Percentiles rank a stretch among this genome's conserved stretches.
These are phyloP conservation scores for Lycaena phlaeas DNA, from an alignment of 2,888 invertebrate species.

Conservation along the genomic window DNA sequence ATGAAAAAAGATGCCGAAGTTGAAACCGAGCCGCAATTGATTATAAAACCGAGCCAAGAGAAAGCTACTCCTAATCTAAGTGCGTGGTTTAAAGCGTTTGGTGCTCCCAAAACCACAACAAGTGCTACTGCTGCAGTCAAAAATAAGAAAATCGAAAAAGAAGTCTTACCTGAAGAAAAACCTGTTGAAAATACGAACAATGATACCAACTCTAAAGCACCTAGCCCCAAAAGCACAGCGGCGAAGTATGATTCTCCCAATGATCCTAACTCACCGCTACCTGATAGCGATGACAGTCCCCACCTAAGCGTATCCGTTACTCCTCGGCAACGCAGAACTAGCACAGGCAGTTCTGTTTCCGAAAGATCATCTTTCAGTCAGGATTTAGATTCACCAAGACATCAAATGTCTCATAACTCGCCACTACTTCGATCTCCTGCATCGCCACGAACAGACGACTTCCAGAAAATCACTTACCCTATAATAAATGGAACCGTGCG, in stretches of 20 bases:
- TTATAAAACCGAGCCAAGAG: slow-evolving; percentile 65
- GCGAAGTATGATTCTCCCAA: slow-evolving; percentile 52
- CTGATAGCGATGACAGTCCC: slow-evolving; percentile 60
- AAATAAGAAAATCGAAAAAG: slow-evolving; percentile 75
- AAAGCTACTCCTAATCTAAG: slow-evolving; percentile 89
- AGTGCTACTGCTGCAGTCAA: slow-evolving; percentile 55
- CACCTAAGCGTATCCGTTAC: slow-evolving; percentile 41
- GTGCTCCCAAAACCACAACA: slow-evolving; percentile 81
- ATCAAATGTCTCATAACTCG: slow-evolving; percentile 82
- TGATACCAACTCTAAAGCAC: slow-evolving; percentile 30
- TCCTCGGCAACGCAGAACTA: slow-evolving; percentile 78
- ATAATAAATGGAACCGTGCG: slow-evolving; percentile 87
- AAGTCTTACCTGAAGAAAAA: slow-evolving; percentile 60
- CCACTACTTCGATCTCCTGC: slow-evolving; percentile 83
- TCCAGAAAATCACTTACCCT: slow-evolving; percentile 79
- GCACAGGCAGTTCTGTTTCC: slow-evolving; percentile 85
- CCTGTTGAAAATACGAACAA: slow-evolving; percentile 34
- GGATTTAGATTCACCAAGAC: slow-evolving; percentile 82
- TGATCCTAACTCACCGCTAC: slow-evolving; percentile 47
- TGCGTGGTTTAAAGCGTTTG: slow-evolving; percentile 94
- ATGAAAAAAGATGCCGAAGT: slow-evolving; percentile 54
- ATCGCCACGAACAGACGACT: slow-evolving; percentile 82
- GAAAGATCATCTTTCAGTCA: slow-evolving; percentile 86
- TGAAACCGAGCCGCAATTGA: slow-evolving; percentile 47
- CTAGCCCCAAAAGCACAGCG: slow-evolving; percentile 40